Evolutionary conservation across 2,113 vertebrate species (phyloP).

Genomic region (Plotosus lineatus): DNA sequence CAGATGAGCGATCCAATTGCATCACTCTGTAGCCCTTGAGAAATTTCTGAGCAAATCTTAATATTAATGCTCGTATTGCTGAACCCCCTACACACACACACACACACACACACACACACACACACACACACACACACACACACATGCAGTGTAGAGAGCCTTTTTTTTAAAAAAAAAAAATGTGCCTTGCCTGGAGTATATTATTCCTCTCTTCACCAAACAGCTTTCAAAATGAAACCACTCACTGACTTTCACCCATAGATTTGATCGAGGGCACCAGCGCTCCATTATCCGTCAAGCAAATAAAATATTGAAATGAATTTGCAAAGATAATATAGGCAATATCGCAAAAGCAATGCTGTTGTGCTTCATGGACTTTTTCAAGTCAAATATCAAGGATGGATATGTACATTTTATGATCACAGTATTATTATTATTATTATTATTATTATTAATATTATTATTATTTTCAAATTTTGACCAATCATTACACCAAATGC

Average conservation of each 20-base stretch:
- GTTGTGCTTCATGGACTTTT: background rate
- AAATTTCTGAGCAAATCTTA: slow-evolving; percentile 30
- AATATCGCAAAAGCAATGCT: slow-evolving; percentile 37
- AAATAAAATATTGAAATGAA: slow-evolving; percentile 48
- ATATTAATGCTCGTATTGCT: slow-evolving; percentile 40
- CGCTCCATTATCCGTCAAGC: slow-evolving; percentile 42
- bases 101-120: background rate
- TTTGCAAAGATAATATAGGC: slow-evolving; percentile 29
- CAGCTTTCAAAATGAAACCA: slow-evolving; percentile 47
- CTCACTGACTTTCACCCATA: slow-evolving; percentile 39
- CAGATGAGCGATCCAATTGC: slow-evolving; percentile 40
- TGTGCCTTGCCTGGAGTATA: slow-evolving; percentile 40
- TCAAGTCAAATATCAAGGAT: background rate
- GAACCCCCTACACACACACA: background rate
- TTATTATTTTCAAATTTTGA: background rate
- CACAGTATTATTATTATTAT: background rate
- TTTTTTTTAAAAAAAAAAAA: slow-evolving; percentile 35
- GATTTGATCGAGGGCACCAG: slow-evolving; percentile 37
- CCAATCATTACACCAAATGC: background rate
- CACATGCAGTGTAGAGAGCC: slow-evolving; percentile 36
- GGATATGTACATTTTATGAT: background rate
- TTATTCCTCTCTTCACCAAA: slow-evolving; percentile 42
- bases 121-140: background rate
- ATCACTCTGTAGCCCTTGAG: slow-evolving; percentile 37
- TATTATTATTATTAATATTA: background rate